Conservation (phyloP, 2,888 invertebrate genomes). For the Yponomeuta malinellus region DNA sequence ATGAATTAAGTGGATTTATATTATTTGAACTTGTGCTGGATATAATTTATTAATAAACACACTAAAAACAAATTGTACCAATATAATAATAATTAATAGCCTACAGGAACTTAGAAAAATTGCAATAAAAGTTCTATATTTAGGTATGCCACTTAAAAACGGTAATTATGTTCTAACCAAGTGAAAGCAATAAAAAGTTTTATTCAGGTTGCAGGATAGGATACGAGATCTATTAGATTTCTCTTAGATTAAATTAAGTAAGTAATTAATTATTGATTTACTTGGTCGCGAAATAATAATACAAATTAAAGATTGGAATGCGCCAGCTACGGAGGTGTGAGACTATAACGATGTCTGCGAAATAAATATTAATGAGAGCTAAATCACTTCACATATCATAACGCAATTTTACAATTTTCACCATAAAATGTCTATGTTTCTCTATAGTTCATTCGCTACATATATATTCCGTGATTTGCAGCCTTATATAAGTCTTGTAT, state of each 20-base stretch:
- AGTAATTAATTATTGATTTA: slow-evolving; percentile 42
- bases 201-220: slow-evolving; percentile 18
- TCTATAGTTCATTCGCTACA: slow-evolving; percentile 63
- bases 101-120: slow-evolving; percentile 76
- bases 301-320: slow-evolving; percentile 56
- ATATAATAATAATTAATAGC: slow-evolving; percentile 73
- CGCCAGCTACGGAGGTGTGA: slow-evolving; percentile 50
- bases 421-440: slow-evolving; percentile 67
- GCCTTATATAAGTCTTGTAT: slow-evolving; percentile 77
- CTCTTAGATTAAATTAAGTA: slow-evolving; percentile 53
- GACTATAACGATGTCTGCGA: neutral
- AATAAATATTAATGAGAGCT: neutral
- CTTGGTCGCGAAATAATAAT: slow-evolving; percentile 47
- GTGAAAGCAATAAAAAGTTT: neutral
- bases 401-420: slow-evolving; percentile 76
- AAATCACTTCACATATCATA: slow-evolving; percentile 67
- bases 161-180: slow-evolving; percentile 46
- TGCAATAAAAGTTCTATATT: slow-evolving; percentile 74
- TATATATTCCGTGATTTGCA: slow-evolving; percentile 75
- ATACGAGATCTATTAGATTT: slow-evolving; percentile 43
- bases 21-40: slow-evolving; percentile 73
- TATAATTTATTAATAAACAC: slow-evolving; percentile 65
- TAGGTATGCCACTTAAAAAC: slow-evolving; percentile 72
- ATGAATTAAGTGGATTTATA: slow-evolving; percentile 71
- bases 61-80: slow-evolving; percentile 71